These are phyloP conservation scores for Lagodon rhomboides DNA, from an alignment of 2,797 vertebrate genomes.

Conservation along the genomic window DNA sequence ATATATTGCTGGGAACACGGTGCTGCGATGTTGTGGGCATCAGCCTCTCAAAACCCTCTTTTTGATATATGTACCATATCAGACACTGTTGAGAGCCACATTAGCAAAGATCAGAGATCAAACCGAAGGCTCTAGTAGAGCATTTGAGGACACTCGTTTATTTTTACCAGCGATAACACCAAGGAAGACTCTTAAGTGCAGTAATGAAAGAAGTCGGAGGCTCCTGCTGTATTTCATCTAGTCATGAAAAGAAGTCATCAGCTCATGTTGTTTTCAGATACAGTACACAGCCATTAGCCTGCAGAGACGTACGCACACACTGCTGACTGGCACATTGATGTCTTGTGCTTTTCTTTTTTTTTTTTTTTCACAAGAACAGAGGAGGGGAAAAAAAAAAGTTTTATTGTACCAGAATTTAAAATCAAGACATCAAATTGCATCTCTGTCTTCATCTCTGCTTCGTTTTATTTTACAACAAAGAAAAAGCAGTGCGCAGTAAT, in stretches of 20 bases:
- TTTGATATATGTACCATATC: not conserved
- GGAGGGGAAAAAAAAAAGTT: not conserved
- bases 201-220: conserved; percentile 4
- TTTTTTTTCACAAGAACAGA: no score
- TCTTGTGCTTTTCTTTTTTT: conserved; percentile 9
- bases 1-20: not conserved
- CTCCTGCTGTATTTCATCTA: conserved; percentile 4
- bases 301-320: not conserved
- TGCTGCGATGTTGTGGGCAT: not conserved
- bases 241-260: conserved; percentile 3
- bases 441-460: not conserved
- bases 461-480: not conserved
- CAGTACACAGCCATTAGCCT: not conserved
- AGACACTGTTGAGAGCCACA: not conserved
- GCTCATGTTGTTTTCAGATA: conserved; percentile 1
- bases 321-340: not conserved
- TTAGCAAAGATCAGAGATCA: not conserved
- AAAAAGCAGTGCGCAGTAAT: not conserved
- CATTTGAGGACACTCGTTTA: conserved; percentile 1
- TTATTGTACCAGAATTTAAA: conserved; percentile 1
- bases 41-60: not conserved
- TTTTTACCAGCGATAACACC: not conserved
- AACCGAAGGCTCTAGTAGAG: not conserved
- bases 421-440: not conserved
- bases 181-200: not conserved